Evolutionary conservation across 1,140 invertebrate genomes (phyloP), one percentile per base, ranked within the genome.

Genomic region (Drosophila ogumai): DNA sequence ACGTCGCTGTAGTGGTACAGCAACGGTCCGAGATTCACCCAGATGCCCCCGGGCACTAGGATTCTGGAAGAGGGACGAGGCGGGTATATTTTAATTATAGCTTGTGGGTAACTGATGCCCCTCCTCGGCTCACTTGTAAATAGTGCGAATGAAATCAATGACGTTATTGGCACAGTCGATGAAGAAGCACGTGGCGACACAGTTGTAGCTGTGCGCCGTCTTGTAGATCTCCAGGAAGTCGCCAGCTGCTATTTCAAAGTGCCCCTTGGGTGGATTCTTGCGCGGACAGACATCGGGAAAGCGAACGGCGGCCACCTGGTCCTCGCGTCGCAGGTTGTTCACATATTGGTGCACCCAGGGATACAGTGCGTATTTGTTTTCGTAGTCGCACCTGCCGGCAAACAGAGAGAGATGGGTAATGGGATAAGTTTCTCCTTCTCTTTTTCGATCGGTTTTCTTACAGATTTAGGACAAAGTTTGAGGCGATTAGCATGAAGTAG

Each of bases 161-260:
- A 99, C 96, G 93, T 99, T 99, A 58, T 97, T 96, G 15, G 98
- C 98, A 91, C 99, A 99, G 92, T 99, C 99, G 64, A 99, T 97
- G 92, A 99, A 99, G 93, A 99, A 99, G 81, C 98, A 99, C 0
- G 99, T 98, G 0, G 97, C 97, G 3, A 99, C 95, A 91, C 97
- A 99, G 91, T 99, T 96, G 96, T 98, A 99, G 38, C 95, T 93
- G 75, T 97, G 95, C 2, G 94, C 92, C 36, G 95, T 95, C 50
- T 94, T 96, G 90, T 97, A 98, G 19, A 97, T 95, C 93, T 98
- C 96, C 7, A 98, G 92, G 90, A 98, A 99, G 91, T 98, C 97
- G 6, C 98, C 99, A 50, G 98, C 99, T 10, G 97, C 96, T 97
- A 99, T 99, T 8, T 98, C 98, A 93, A 99, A 99, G 31, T 82